A percentile compares a stretch with the other conserved stretches of the same genome.
Conservation (phyloP, 2,797 vertebrate genomes). For the Sebastes trivittatus region DNA sequence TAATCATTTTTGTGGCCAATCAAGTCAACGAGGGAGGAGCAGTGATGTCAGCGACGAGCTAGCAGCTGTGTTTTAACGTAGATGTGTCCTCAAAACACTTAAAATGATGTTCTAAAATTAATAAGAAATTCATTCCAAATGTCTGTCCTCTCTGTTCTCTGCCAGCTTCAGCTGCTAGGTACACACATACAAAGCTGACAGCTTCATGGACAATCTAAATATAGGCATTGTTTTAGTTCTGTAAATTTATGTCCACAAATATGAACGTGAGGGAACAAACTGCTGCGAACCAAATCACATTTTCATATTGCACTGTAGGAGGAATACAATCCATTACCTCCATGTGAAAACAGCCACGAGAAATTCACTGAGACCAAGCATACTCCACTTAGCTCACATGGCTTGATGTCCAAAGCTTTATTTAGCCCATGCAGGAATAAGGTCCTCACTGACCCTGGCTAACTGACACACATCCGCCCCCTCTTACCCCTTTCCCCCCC, state of each 20-base stretch:
- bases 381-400: constrained; percentile 31
- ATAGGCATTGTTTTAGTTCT: background rate
- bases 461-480: constrained; percentile 20
- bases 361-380: constrained; percentile 1
- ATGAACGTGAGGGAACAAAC: background rate
- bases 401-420: constrained; percentile 59
- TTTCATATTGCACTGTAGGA: background rate
- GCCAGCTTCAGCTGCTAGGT: background rate
- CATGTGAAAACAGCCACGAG: background rate
- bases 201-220: background rate
- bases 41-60: background rate
- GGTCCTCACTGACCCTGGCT: constrained; percentile 45
- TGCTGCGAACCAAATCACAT: background rate
- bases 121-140: background rate
- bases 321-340: background rate
- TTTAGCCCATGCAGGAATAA: constrained; percentile 66
- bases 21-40: background rate
- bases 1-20: background rate
- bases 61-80: background rate
- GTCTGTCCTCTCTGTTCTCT: background rate
- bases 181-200: background rate
- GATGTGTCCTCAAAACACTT: background rate
- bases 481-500: background rate
- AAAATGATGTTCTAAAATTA: too few relatives aligned
- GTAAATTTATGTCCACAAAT: background rate